Percentiles rank a stretch among this genome's conserved stretches.
Evolutionary conservation across 1,140 invertebrate species (phyloP).

Genomic region (Drosophila arawakana): DNA sequence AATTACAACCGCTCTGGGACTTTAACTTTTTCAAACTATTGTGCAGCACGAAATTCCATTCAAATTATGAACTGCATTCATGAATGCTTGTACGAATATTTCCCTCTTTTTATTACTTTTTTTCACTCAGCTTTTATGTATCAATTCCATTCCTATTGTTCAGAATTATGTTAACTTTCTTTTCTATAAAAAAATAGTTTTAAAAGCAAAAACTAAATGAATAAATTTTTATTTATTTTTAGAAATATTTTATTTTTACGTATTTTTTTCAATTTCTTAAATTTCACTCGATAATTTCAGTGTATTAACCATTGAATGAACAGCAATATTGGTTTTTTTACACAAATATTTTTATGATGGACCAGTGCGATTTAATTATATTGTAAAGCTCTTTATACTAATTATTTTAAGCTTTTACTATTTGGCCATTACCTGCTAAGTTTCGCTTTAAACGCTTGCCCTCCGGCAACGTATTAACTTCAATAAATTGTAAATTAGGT

Average conservation of each 20-base stretch:
- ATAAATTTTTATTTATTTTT: neutral
- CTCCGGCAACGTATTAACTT: neutral
- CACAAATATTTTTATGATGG: too few species aligned
- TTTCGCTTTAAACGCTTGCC: neutral
- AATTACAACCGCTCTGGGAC: slow-evolving; percentile 21
- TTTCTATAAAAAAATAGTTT: neutral
- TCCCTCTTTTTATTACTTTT: neutral
- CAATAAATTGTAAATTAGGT: neutral
- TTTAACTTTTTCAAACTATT: neutral
- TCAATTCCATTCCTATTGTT: neutral
- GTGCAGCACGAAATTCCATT: slow-evolving; percentile 14
- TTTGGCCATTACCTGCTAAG: neutral
- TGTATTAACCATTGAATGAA: too few species aligned
- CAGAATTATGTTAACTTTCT: neutral
- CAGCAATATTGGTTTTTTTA: too few species aligned
- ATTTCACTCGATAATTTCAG: too few species aligned
- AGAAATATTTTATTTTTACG: neutral
- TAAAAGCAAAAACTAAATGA: neutral
- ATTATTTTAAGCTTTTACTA: too few species aligned
- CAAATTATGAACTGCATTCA: slow-evolving; percentile 18
- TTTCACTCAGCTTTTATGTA: neutral
- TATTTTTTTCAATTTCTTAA: too few species aligned
- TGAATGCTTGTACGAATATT: neutral
- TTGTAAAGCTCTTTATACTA: too few species aligned
- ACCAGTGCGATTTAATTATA: too few species aligned